phyloP scores from a whole-genome alignment of 2,113 vertebrate genomes.

The Oryzias melastigma region DNA sequence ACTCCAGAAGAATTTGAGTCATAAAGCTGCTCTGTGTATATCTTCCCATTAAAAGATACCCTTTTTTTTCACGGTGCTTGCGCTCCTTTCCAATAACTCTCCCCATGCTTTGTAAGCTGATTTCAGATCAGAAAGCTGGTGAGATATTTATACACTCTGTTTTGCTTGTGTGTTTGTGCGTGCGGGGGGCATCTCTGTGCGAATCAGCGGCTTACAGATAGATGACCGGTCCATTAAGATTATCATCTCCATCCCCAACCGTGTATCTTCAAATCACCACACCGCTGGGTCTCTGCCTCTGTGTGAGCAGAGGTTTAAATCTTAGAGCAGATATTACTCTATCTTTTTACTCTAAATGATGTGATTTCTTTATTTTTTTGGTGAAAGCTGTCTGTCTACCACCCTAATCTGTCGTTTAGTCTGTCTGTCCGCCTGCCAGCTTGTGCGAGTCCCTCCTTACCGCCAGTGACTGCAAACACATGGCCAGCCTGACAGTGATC shows the following conservation, averaged over 20 bases:
- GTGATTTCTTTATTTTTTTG: neutral
- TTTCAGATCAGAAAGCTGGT: slow-evolving; percentile 65
- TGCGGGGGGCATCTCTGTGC: slow-evolving; percentile 5
- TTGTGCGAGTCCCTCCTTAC: slow-evolving; percentile 41
- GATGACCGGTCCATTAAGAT: slow-evolving; percentile 75
- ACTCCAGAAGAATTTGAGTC: slow-evolving; percentile 36
- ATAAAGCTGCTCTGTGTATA: neutral
- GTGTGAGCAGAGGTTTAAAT: slow-evolving; percentile 60
- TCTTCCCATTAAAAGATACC: slow-evolving; percentile 16
- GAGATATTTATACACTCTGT: slow-evolving; percentile 54
- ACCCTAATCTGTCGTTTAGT: slow-evolving; percentile 40
- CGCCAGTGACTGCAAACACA: slow-evolving; percentile 59
- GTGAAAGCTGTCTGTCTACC: slow-evolving; percentile 31
- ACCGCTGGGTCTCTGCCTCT: slow-evolving; percentile 21
- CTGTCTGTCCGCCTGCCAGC: slow-evolving; percentile 30
- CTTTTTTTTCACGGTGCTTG: slow-evolving; percentile 38
- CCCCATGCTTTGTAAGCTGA: slow-evolving; percentile 60
- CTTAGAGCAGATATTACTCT: slow-evolving; percentile 45
- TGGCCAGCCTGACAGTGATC: slow-evolving; percentile 55
- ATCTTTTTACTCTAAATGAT: slow-evolving; percentile 42
- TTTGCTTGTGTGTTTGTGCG: slow-evolving; percentile 18
- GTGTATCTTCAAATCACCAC: slow-evolving; percentile 55
- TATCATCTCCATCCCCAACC: slow-evolving; percentile 57
- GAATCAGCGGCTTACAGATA: slow-evolving; percentile 56
- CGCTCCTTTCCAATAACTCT: slow-evolving; percentile 36